phyloP scores from a whole-genome alignment of 2,113 vertebrate genomes.

The Pogona vitticeps region DNA sequence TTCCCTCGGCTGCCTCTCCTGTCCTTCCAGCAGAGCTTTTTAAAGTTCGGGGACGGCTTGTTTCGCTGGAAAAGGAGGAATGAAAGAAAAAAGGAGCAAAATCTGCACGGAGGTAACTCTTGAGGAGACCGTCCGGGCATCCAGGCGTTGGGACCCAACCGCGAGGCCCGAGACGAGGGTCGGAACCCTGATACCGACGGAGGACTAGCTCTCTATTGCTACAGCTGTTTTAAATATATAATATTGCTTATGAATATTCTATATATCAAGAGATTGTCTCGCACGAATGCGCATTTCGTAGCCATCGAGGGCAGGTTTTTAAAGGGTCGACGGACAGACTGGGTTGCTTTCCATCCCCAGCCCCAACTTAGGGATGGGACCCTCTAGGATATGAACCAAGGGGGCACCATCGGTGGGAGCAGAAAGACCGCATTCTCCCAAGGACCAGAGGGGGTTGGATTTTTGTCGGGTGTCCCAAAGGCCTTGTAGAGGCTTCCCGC shows the following conservation, averaged over 20 bases:
- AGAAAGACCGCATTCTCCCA: not conserved
- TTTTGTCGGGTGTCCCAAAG: too few species aligned
- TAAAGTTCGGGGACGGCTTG: not conserved
- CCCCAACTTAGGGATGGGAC: not conserved
- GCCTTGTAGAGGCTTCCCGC: not conserved
- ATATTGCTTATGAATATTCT: conserved; percentile 65
- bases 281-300: conserved; percentile 41
- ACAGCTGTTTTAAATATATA: conserved; percentile 72
- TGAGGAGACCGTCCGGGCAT: not conserved
- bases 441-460: too few species aligned
- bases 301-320: conserved; percentile 20
- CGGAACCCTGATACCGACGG: not conserved
- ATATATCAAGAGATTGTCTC: conserved; percentile 66
- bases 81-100: not conserved
- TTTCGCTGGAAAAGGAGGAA: not conserved
- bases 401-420: not conserved
- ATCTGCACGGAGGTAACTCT: not conserved
- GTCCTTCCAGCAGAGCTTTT: conserved; percentile 6
- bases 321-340: not conserved
- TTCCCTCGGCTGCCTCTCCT: not conserved
- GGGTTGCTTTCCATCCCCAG: not conserved
- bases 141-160: too few species aligned
- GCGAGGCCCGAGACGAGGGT: conserved; percentile 53
- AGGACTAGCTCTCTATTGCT: conserved; percentile 59
- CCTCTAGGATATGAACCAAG: too few species aligned